Base-by-base conservation (phyloP, 1,140 invertebrate species). In the Carposina sasakii region DNA sequence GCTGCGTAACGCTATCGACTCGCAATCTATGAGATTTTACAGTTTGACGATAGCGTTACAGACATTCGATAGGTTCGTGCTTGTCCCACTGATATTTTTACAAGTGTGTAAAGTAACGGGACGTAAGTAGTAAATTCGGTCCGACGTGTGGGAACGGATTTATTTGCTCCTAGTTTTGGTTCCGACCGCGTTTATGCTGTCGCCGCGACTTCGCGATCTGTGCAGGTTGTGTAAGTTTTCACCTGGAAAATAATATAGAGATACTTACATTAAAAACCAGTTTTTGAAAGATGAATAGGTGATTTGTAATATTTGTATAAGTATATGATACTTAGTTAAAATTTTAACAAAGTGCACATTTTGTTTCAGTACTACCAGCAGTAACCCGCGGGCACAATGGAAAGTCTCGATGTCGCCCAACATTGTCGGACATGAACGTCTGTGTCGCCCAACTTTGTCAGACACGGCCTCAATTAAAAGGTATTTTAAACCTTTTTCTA, bases 201-300 rank as follows among this genome's bases (percentile, higher is more conserved):
- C 91, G 52, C 90, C 89, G 68, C 90, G 87, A 76, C 90, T 92
- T 67, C 89, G 85, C 28, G 90, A 90, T 62, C 88, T 81, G 70
- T 88, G 86, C 48, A 89, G 63, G 40, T 85, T 87, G 21, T 86
- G 81, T 59, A 86, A 72, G 40, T 83, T 84, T 59, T 88, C 87
- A 56, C 81, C 85, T 87, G 58, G 17, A 73, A 74, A 53, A 34
- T 47, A 22, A 24, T 30, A 30, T 26, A 26, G 24, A 26, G 12
- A 26, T 26, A 12, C n/a, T n/a, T n/a, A n/a, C n/a, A n/a, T n/a
- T n/a, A n/a, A n/a, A n/a, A n/a, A n/a, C n/a, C n/a, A n/a, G n/a
- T n/a, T n/a, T n/a, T n/a, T n/a, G n/a, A n/a, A n/a, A n/a, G n/a
- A n/a, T n/a, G n/a, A n/a, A n/a, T n/a, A n/a, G n/a, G n/a, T n/a